A percentile compares a stretch with the other conserved stretches of the same genome.
Conservation (phyloP, 2,797 vertebrate genomes). For the Sparidentex hasta region DNA sequence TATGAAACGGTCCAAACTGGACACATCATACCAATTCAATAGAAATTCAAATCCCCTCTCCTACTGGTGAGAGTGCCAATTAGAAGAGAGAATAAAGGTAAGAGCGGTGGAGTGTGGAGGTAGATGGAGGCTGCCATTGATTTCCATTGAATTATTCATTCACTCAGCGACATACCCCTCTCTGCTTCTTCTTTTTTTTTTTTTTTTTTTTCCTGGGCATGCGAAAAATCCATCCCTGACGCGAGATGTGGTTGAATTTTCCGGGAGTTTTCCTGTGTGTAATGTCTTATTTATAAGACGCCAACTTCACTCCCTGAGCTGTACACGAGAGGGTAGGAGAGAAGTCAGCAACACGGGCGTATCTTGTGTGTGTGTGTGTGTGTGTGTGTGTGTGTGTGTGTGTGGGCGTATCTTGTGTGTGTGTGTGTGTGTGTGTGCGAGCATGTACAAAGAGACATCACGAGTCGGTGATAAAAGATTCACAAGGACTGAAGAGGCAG, state of each 20-base stretch:
- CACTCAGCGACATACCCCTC: slow-evolving; percentile 18
- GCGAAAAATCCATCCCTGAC: slow-evolving; percentile 49
- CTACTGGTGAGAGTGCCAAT: slow-evolving; percentile 9
- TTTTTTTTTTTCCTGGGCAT: slow-evolving; percentile 7
- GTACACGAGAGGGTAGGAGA: not conserved
- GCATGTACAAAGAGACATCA: slow-evolving; percentile 24
- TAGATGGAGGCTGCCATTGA: slow-evolving; percentile 48
- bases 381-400: no score
- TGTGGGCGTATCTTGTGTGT: not conserved
- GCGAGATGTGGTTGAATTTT: slow-evolving; percentile 33
- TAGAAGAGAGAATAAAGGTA: slow-evolving; percentile 15
- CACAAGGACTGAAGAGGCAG: slow-evolving; percentile 34
- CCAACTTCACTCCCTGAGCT: slow-evolving; percentile 13
- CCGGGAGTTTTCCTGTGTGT: slow-evolving; percentile 23
- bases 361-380: no score
- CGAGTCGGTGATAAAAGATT: slow-evolving; percentile 51
- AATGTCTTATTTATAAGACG: slow-evolving; percentile 63
- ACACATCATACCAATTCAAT: slow-evolving; percentile 1
- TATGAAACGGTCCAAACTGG: not conserved
- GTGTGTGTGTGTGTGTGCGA: not conserved
- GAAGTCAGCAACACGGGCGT: slow-evolving; percentile 7
- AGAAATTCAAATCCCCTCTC: slow-evolving; percentile 1
- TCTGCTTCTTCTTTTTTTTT: no score
- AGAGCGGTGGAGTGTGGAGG: slow-evolving; percentile 26
- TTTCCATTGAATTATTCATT: slow-evolving; percentile 72